Percentiles rank a stretch among this genome's conserved stretches.
These are phyloP conservation scores for Deroplatys truncata DNA, from an alignment of 2,888 invertebrate genomes.

Conservation along the genomic window DNA sequence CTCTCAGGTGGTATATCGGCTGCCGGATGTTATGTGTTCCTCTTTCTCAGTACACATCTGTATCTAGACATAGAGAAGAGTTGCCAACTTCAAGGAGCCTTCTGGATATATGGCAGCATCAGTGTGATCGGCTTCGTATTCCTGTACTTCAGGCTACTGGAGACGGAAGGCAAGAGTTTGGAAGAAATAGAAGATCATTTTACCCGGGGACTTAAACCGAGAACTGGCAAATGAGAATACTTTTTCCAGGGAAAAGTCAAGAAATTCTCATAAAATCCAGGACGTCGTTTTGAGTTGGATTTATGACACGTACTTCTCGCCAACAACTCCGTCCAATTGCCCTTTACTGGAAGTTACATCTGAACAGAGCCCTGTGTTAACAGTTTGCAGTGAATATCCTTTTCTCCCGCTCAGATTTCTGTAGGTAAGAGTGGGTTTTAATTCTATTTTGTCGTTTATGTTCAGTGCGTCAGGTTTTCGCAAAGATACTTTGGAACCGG, in stretches of 20 bases:
- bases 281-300: no score
- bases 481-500: no score
- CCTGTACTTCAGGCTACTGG: constrained; percentile 29
- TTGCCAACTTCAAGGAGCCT: constrained; percentile 49
- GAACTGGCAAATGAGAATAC: neutral
- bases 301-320: no score
- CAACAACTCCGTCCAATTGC: no score
- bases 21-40: constrained; percentile 51
- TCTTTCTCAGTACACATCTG: constrained; percentile 52
- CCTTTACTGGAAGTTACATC: no score
- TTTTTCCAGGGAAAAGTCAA: neutral
- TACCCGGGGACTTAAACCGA: neutral
- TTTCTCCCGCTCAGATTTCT: no score
- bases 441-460: no score
- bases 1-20: constrained; percentile 52
- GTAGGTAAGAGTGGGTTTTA: no score
- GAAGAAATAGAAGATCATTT: constrained; percentile 33
- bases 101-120: constrained; percentile 49
- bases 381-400: no score
- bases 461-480: no score
- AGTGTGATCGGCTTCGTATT: constrained; percentile 28
- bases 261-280: neutral
- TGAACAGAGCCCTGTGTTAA: no score
- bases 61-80: constrained; percentile 49
- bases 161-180: constrained; percentile 35